phyloP scores from a whole-genome alignment of 2,888 invertebrate genomes.

The Amphipyra berbera region DNA sequence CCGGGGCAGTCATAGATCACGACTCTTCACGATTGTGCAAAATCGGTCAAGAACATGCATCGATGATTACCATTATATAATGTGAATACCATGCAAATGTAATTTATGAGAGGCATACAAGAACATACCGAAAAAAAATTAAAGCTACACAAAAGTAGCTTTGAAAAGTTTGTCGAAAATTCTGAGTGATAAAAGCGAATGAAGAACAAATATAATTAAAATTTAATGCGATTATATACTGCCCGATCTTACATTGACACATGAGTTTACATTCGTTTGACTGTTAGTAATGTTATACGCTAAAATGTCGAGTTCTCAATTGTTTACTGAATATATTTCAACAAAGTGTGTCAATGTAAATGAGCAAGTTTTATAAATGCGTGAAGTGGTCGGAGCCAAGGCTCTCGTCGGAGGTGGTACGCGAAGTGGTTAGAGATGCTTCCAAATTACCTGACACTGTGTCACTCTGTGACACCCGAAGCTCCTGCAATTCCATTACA shows the following conservation, averaged over 20 bases:
- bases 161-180: constrained; percentile 16
- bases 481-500: constrained; percentile 88
- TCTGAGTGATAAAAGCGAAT: constrained; percentile 42
- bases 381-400: constrained; percentile 83
- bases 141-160: constrained; percentile 33
- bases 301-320: constrained; percentile 16
- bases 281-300: not conserved
- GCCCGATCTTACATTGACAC: constrained; percentile 40
- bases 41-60: constrained; percentile 55
- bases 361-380: constrained; percentile 71
- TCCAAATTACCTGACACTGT: constrained; percentile 91
- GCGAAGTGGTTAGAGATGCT: constrained; percentile 85
- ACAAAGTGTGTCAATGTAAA: constrained; percentile 52
- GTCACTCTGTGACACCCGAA: constrained; percentile 88
- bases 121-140: constrained; percentile 25
- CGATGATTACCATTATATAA: constrained; percentile 37
- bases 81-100: constrained; percentile 55
- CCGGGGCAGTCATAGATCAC: constrained; percentile 15
- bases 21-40: constrained; percentile 42
- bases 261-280: not conserved
- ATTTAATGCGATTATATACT: constrained; percentile 18
- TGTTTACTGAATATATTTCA: constrained; percentile 14
- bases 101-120: constrained; percentile 36
- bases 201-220: constrained; percentile 29
- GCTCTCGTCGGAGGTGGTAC: constrained; percentile 83